Conservation (phyloP, 2,888 invertebrate species). For the Entomobrya proxima region DNA sequence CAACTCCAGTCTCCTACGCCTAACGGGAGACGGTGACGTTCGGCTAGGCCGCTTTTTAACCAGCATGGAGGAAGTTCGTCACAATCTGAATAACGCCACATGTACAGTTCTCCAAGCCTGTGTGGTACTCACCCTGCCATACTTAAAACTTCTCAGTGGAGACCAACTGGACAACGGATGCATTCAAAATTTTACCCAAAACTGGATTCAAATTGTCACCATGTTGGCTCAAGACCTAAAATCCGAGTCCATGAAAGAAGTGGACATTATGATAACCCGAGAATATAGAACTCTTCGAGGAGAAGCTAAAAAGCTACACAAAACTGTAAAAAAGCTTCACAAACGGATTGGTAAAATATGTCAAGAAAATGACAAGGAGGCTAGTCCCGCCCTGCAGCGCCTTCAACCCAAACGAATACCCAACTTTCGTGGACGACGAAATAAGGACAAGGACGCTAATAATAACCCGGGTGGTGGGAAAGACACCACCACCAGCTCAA, state of each 20-base stretch:
- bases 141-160: constrained; percentile 62
- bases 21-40: constrained; percentile 36
- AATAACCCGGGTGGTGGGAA: neutral
- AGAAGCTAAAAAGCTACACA: constrained; percentile 32
- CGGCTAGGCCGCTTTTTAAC: constrained; percentile 29
- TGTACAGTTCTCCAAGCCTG: constrained; percentile 63
- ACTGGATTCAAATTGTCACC: constrained; percentile 63
- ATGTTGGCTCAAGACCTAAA: constrained; percentile 44
- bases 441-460: neutral
- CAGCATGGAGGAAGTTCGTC: constrained; percentile 40
- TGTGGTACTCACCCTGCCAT: constrained; percentile 62
- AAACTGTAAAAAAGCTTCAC: constrained; percentile 32
- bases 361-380: constrained; percentile 33
- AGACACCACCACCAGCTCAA: neutral
- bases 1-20: constrained; percentile 52
- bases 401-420: constrained; percentile 51
- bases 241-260: constrained; percentile 15
- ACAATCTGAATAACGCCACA: constrained; percentile 62
- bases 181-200: constrained; percentile 54
- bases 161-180: constrained; percentile 36
- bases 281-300: constrained; percentile 46
- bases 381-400: constrained; percentile 30
- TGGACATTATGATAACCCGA: constrained; percentile 41
- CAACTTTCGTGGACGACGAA: neutral
- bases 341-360: constrained; percentile 42